A percentile compares a stretch with the other conserved stretches of the same genome.
Conservation (phyloP, 2,888 invertebrate genomes). For the Calameuta pallipes region DNA sequence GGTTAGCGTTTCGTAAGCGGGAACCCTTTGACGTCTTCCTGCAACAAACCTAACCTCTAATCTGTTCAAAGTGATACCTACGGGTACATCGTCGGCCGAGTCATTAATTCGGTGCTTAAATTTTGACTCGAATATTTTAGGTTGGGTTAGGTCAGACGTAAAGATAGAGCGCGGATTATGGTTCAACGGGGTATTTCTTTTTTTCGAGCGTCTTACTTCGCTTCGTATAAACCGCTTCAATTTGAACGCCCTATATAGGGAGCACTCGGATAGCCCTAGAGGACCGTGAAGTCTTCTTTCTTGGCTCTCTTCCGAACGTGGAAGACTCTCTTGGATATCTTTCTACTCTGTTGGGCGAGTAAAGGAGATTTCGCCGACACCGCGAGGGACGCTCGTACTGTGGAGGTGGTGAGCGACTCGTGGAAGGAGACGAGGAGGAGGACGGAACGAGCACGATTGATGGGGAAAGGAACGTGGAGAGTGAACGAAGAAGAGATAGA, state of each 20-base stretch:
- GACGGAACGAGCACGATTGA: constrained; percentile 26
- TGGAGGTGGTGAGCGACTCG: neutral
- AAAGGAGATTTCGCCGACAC: constrained; percentile 44
- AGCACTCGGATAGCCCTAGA: neutral
- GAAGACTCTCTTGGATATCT: constrained; percentile 10
- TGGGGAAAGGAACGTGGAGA: constrained; percentile 34
- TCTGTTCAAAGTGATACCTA: neutral
- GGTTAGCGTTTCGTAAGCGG: neutral
- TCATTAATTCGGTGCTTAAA: neutral
- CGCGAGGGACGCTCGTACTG: constrained; percentile 25
- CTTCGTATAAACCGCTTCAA: neutral
- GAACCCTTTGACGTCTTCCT: neutral
- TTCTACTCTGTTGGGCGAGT: constrained; percentile 33
- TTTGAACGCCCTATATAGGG: neutral
- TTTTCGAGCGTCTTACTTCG: neutral
- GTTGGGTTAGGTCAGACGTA: neutral
- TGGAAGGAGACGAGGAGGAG: neutral
- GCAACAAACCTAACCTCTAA: neutral
- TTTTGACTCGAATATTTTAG: neutral
- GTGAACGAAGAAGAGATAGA: constrained; percentile 23
- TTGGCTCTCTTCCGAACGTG: neutral
- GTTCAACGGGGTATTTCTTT: neutral
- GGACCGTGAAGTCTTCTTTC: neutral
- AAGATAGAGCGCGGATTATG: neutral
- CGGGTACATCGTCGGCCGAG: neutral